phyloP scores from a whole-genome alignment of 2,113 vertebrate genomes.

The Hemichromis elongatus region DNA sequence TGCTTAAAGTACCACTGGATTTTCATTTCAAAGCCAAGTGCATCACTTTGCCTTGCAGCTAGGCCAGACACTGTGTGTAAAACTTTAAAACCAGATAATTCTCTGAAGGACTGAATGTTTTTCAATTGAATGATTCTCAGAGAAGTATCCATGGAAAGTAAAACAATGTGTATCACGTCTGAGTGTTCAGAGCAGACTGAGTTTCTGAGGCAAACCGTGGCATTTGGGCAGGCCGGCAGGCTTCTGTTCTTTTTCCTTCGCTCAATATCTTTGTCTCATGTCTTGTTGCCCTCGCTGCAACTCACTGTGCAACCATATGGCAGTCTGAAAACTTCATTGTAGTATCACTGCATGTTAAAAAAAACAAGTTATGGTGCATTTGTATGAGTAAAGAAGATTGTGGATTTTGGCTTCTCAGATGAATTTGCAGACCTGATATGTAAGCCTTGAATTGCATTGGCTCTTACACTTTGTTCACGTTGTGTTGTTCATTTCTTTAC shows the following conservation, averaged over 20 bases:
- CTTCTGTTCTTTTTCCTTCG: background rate
- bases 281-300: background rate
- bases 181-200: background rate
- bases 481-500: background rate
- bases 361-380: background rate
- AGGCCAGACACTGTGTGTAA: background rate
- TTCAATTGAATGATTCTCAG: background rate
- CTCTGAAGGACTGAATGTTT: background rate
- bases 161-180: background rate
- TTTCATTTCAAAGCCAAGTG: background rate
- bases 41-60: background rate
- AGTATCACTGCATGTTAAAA: background rate
- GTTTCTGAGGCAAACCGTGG: background rate
- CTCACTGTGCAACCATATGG: background rate
- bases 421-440: background rate
- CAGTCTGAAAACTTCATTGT: background rate
- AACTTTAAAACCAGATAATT: background rate
- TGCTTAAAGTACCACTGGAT: background rate
- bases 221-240: background rate
- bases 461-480: background rate
- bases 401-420: background rate
- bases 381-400: background rate
- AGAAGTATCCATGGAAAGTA: background rate
- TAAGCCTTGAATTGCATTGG: background rate
- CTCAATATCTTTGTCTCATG: background rate